phyloP scores from a whole-genome alignment of 2,113 vertebrate species.

The Neolamprologus kungweensis region DNA sequence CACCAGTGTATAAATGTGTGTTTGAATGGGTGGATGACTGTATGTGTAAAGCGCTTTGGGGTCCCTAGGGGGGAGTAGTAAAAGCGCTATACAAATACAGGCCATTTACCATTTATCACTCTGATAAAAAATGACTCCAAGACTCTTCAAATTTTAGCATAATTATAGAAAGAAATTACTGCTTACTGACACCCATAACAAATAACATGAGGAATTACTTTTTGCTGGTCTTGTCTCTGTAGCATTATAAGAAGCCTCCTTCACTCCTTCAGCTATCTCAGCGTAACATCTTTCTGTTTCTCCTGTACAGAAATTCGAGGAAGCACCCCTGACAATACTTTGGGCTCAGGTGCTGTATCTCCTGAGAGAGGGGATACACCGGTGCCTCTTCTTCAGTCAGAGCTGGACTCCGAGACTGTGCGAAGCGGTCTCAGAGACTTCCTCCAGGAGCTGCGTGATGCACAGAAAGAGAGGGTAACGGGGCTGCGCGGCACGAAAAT shows the following conservation, averaged over 20 bases:
- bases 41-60: too few relatives aligned
- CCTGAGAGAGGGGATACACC: slow-evolving; percentile 63
- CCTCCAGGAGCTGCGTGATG: slow-evolving; percentile 79
- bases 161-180: background rate
- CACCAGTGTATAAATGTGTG: too few relatives aligned
- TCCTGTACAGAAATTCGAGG: slow-evolving; percentile 21
- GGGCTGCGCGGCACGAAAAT: background rate
- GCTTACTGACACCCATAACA: background rate
- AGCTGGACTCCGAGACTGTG: slow-evolving; percentile 80
- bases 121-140: background rate
- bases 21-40: too few relatives aligned
- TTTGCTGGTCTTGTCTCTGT: background rate
- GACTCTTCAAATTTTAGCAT: background rate
- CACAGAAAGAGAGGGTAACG: slow-evolving; percentile 81
- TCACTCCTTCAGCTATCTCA: background rate
- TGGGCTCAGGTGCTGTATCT: slow-evolving; percentile 61
- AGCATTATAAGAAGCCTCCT: background rate
- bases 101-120: background rate
- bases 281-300: background rate
- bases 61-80: too few relatives aligned
- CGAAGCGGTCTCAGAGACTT: slow-evolving; percentile 81
- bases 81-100: too few relatives aligned
- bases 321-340: slow-evolving; percentile 65
- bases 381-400: slow-evolving; percentile 40
- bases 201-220: background rate